Evolutionary conservation across 2,113 vertebrate genomes (phyloP).

Genomic region (Saccopteryx leptura): DNA sequence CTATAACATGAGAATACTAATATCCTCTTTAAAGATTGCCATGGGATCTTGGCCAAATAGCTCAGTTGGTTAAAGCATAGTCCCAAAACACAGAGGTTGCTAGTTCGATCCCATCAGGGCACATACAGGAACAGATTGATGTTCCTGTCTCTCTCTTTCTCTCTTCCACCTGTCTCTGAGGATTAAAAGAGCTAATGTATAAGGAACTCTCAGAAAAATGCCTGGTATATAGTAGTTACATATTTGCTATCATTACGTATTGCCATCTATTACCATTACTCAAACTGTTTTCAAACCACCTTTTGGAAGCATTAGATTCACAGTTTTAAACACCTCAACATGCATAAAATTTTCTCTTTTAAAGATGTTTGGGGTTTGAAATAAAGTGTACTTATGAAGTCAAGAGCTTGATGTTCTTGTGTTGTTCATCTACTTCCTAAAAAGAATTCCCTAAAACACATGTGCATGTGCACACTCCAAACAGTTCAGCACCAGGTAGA

Average conservation of each 20-base stretch:
- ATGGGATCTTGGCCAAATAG: no score
- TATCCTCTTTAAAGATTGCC: not conserved
- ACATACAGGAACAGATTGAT: no score
- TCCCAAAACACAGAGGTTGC: no score
- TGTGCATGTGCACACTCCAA: accelerated
- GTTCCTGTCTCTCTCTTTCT: no score
- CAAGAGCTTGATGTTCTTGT: not conserved
- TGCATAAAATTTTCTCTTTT: not conserved
- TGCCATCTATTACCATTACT: not conserved
- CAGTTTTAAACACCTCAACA: not conserved
- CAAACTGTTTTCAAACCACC: not conserved
- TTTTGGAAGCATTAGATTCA: not conserved
- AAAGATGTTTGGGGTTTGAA: not conserved
- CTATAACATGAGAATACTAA: not conserved
- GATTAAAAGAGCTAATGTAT: not conserved
- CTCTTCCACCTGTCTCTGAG: not conserved
- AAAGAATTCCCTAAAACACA: not conserved
- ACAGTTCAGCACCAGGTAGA: not conserved
- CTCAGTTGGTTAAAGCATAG: no score
- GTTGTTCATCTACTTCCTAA: not conserved
- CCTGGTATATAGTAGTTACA: not conserved
- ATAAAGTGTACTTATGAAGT: not conserved
- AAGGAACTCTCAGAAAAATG: not conserved
- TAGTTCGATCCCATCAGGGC: no score
- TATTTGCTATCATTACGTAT: not conserved